Percentiles rank a stretch among this genome's conserved stretches.
Evolutionary conservation across 1,140 invertebrate genomes (phyloP).

Genomic region (Liolophura sinensis): DNA sequence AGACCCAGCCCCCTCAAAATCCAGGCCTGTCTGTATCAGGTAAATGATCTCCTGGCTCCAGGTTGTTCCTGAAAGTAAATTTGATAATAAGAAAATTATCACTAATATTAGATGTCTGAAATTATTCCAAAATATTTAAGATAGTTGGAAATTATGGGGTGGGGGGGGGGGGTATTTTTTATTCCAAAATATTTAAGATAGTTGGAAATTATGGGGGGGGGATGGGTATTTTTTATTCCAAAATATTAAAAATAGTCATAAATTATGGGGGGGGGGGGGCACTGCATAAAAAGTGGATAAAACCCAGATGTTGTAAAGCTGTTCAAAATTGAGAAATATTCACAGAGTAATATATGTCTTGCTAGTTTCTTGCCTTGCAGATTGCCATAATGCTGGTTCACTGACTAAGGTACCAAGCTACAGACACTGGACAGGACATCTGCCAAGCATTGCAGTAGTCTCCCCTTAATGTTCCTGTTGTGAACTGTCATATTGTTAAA

Average conservation of each 20-base stretch:
- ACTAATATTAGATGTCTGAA: neutral
- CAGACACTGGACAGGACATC: too few relatives aligned
- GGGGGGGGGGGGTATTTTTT: neutral
- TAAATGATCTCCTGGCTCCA: constrained; percentile 64
- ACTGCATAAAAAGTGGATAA: neutral
- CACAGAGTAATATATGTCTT: too few relatives aligned
- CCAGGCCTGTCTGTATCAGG: constrained; percentile 53
- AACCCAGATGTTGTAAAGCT: neutral
- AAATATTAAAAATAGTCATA: neutral
- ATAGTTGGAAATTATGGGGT: neutral
- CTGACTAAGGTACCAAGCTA: too few relatives aligned
- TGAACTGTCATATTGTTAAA: too few relatives aligned
- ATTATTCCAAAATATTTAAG: neutral
- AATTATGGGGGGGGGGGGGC: neutral
- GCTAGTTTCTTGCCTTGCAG: too few relatives aligned
- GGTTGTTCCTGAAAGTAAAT: constrained; percentile 57
- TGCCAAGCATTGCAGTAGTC: too few relatives aligned
- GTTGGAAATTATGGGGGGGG: neutral
- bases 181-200: neutral
- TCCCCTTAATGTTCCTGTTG: too few relatives aligned
- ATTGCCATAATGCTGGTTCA: too few relatives aligned
- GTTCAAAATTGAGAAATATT: neutral
- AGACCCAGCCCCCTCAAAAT: constrained; percentile 51
- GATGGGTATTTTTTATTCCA: neutral
- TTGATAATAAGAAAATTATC: neutral